A percentile compares a stretch with the other conserved stretches of the same genome.
These are phyloP conservation scores for Trichonephila inaurata DNA, from an alignment of 1,140 invertebrate species.

Conservation along the genomic window DNA sequence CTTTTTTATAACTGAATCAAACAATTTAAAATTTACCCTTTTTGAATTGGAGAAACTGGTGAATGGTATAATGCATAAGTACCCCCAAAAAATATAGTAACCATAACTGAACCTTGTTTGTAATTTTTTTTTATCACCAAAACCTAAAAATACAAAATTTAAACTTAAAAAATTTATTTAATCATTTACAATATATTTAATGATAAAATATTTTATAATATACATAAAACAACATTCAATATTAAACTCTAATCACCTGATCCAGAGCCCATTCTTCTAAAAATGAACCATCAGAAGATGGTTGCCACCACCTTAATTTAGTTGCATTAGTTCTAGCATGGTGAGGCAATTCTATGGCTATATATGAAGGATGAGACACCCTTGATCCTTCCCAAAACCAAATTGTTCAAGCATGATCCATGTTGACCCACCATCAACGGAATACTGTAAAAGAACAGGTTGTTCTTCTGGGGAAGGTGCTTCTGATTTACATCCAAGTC, in stretches of 20 bases:
- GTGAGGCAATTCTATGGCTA: conserved; percentile 73
- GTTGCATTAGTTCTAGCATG: conserved; percentile 76
- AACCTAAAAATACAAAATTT: too few species aligned
- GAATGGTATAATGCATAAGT: too few species aligned
- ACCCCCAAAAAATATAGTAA: too few species aligned
- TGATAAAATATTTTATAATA: too few species aligned
- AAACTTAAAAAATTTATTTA: too few species aligned
- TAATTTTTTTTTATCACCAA: too few species aligned
- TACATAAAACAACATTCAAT: too few species aligned
- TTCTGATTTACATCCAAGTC: conserved; percentile 79
- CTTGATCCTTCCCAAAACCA: conserved; percentile 79
- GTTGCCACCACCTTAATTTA: conserved; percentile 81
- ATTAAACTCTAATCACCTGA: conserved; percentile 38
- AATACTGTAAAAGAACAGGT: conserved; percentile 81
- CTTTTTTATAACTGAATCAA: too few species aligned
- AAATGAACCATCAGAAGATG: conserved; percentile 80
- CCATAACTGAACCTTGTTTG: too few species aligned
- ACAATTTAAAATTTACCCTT: too few species aligned
- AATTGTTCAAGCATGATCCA: conserved; percentile 81
- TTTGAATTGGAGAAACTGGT: too few species aligned
- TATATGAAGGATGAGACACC: conserved; percentile 68
- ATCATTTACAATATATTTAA: too few species aligned
- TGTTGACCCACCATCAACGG: conserved; percentile 80
- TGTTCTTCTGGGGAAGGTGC: conserved; percentile 76
- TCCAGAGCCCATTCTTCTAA: conserved; percentile 78